These are phyloP conservation scores for Drusus annulatus DNA, from an alignment of 1,140 invertebrate genomes.

Conservation along the genomic window DNA sequence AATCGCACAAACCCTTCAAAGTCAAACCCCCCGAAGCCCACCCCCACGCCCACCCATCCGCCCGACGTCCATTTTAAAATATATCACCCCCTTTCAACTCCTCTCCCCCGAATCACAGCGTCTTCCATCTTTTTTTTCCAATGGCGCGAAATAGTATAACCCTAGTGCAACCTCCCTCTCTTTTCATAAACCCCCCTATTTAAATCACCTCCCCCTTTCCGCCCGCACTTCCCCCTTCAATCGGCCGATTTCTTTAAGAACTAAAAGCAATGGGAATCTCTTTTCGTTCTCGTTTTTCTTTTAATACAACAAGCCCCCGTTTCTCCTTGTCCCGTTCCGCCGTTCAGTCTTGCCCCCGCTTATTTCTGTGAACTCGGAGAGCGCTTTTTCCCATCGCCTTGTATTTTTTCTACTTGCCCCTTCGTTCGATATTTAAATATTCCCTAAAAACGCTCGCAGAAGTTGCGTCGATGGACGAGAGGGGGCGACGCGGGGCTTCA, in stretches of 20 bases:
- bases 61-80: slow-evolving; percentile 41
- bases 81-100: slow-evolving; percentile 14
- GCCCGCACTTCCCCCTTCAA: not conserved
- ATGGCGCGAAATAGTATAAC: slow-evolving; percentile 33
- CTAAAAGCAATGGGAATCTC: slow-evolving; percentile 22
- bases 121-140: slow-evolving; percentile 43
- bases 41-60: not conserved
- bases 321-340: not conserved
- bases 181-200: slow-evolving; percentile 19
- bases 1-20: slow-evolving; percentile 38
- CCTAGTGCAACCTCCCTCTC: slow-evolving; percentile 18
- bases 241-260: slow-evolving; percentile 28
- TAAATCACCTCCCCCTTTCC: slow-evolving; percentile 11
- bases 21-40: slow-evolving; percentile 23
- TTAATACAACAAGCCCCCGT: slow-evolving; percentile 18
- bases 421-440: slow-evolving; percentile 59
- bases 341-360: slow-evolving; percentile 31
- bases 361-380: slow-evolving; percentile 7
- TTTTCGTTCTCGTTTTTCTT: slow-evolving; percentile 32
- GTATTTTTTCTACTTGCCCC: slow-evolving; percentile 43
- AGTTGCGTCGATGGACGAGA: slow-evolving; percentile 42
- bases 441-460: slow-evolving; percentile 57
- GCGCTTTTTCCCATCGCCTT: slow-evolving; percentile 42
- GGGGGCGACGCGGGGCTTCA: slow-evolving; percentile 23
- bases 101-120: slow-evolving; percentile 15